Percentiles rank a stretch among this genome's conserved stretches.
phyloP scores from a whole-genome alignment of 2,888 invertebrate genomes.

The Geophilus truncorum region DNA sequence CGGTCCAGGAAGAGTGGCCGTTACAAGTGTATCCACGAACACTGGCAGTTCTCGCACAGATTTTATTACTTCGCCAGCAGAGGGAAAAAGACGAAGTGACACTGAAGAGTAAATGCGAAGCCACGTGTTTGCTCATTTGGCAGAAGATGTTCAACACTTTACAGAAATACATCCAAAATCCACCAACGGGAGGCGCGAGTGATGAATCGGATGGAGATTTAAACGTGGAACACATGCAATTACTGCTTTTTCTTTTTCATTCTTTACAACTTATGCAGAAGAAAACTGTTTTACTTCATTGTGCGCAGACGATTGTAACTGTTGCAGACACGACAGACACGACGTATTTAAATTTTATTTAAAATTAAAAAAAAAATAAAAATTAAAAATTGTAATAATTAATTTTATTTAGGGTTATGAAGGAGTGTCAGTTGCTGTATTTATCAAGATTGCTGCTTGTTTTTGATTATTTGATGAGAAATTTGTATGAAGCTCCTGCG shows the following conservation, averaged over 20 bases:
- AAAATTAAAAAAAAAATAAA: background rate
- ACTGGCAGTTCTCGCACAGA: slow-evolving; percentile 72
- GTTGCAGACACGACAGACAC: slow-evolving; percentile 41
- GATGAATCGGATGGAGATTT: slow-evolving; percentile 78
- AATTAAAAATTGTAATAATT: background rate
- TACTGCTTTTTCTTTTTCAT: slow-evolving; percentile 88
- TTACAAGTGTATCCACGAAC: slow-evolving; percentile 72
- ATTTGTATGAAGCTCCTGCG: slow-evolving; percentile 88
- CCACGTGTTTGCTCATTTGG: slow-evolving; percentile 86
- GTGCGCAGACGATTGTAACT: slow-evolving; percentile 43
- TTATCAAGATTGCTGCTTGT: slow-evolving; percentile 76
- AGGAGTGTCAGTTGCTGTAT: slow-evolving; percentile 69
- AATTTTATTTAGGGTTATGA: slow-evolving; percentile 48
- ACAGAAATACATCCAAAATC: slow-evolving; percentile 73
- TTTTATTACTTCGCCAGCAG: slow-evolving; percentile 58
- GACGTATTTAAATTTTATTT: no score
- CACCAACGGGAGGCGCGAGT: slow-evolving; percentile 54
- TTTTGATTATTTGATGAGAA: slow-evolving; percentile 90
- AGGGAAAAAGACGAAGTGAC: slow-evolving; percentile 61
- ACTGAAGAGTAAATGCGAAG: slow-evolving; percentile 69
- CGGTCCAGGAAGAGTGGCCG: slow-evolving; percentile 62
- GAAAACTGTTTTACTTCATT: slow-evolving; percentile 74
- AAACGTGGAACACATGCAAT: slow-evolving; percentile 92
- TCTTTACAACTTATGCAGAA: slow-evolving; percentile 93
- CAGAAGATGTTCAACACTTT: slow-evolving; percentile 81